Conservation (phyloP, 2,797 vertebrate species). For the Mallotus villosus region DNA sequence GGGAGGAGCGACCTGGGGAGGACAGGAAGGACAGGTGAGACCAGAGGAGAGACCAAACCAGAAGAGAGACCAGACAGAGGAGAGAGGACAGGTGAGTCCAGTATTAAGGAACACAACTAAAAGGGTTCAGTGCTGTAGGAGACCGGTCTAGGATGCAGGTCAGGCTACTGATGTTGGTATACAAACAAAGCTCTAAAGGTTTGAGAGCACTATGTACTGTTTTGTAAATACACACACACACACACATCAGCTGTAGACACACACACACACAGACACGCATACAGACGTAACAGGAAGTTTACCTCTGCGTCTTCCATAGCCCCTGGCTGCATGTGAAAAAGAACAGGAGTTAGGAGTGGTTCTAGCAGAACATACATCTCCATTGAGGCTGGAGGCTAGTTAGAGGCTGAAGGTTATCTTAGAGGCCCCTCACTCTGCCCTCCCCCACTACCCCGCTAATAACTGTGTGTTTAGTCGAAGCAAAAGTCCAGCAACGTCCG, state of each 20-base stretch:
- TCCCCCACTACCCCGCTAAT: conserved; percentile 3
- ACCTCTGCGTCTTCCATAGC: conserved; percentile 99
- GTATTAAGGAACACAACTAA: no score
- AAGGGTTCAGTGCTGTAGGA: no score
- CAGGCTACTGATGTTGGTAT: no score
- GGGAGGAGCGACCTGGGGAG: conserved; percentile 89
- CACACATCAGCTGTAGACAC: no score
- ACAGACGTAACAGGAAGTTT: conserved; percentile 69
- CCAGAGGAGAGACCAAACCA: not conserved
- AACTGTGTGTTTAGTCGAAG: not conserved
- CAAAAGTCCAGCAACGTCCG: no score
- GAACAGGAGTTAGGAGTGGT: conserved; percentile 68
- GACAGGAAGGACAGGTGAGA: not conserved
- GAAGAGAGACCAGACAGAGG: not conserved
- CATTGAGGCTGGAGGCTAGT: conserved; percentile 4
- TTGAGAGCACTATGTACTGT: no score
- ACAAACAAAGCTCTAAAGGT: no score
- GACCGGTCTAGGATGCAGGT: no score
- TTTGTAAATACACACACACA: not conserved
- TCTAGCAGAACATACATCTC: conserved; percentile 33
- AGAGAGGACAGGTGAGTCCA: conserved; percentile 11
- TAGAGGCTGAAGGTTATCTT: no score
- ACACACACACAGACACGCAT: conserved; percentile 24
- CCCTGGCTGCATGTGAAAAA: conserved; percentile 97
- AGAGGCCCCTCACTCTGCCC: not conserved